Evolutionary conservation across 2,797 vertebrate genomes (phyloP).

Genomic region (Siniperca scherzeri): DNA sequence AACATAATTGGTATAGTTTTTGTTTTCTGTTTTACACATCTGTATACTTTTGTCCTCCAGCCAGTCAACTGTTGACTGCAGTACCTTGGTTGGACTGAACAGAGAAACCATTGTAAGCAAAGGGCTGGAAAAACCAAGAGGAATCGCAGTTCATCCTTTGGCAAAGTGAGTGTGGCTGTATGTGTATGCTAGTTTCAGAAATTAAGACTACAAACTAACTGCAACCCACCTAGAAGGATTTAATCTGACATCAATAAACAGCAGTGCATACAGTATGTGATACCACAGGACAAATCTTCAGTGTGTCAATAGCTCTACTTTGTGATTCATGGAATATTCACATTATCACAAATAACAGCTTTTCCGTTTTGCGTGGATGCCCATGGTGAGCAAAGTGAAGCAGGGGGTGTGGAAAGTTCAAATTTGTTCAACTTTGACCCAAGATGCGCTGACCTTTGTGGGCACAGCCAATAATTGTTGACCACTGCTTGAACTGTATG

Average conservation of each 20-base stretch:
- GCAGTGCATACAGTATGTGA: background rate
- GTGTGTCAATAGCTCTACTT: background rate
- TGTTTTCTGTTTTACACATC: slow-evolving; percentile 18
- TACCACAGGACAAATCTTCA: background rate
- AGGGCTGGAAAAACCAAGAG: slow-evolving; percentile 88
- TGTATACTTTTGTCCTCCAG: slow-evolving; percentile 77
- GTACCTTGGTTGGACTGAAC: slow-evolving; percentile 86
- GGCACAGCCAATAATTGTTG: too few species aligned
- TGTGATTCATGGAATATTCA: background rate
- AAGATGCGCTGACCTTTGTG: too few species aligned
- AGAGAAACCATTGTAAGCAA: slow-evolving; percentile 85
- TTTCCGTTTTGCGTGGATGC: background rate
- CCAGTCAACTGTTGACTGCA: slow-evolving; percentile 86
- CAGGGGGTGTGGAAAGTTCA: too few species aligned
- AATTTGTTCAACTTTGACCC: too few species aligned
- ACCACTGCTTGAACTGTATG: background rate
- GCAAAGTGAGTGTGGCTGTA: slow-evolving; percentile 85
- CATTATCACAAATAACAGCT: background rate
- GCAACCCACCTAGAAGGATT: background rate
- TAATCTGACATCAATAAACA: background rate
- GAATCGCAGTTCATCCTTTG: slow-evolving; percentile 91
- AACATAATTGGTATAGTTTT: background rate
- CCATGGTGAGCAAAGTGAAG: too few species aligned
- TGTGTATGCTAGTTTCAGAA: background rate
- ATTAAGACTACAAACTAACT: background rate